A percentile compares a stretch with the other conserved stretches of the same genome.
Evolutionary conservation across 2,888 invertebrate species (phyloP).

Genomic region (Watsonalla binaria): DNA sequence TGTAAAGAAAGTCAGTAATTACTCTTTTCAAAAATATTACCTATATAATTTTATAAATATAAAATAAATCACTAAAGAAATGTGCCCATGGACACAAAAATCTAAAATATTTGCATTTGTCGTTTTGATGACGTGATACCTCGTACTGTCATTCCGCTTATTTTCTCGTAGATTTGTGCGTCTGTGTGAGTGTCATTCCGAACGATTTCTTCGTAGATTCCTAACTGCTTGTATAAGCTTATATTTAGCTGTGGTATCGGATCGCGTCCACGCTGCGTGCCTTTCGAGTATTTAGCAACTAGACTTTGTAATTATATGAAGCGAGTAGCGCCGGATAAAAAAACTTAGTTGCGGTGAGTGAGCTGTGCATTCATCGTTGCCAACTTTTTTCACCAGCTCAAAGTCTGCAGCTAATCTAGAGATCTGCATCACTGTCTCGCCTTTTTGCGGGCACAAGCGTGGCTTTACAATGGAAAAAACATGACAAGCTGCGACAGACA

Average conservation of each 20-base stretch:
- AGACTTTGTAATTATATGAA: conserved; percentile 45
- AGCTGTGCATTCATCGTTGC: conserved; percentile 25
- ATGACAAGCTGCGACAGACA: conserved; percentile 15
- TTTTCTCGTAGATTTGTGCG: no score
- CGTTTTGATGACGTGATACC: no score
- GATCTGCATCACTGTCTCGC: background rate
- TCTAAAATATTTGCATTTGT: no score
- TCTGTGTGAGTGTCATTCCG: no score
- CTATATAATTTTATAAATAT: no score
- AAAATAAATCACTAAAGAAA: no score
- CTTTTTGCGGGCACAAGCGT: background rate
- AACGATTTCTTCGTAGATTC: no score
- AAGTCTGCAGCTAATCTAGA: background rate
- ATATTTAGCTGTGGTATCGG: background rate
- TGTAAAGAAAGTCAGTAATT: no score
- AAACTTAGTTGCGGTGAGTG: conserved; percentile 31
- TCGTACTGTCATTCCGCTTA: no score
- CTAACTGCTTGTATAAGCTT: no score
- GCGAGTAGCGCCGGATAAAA: conserved; percentile 53
- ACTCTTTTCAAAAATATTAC: no score
- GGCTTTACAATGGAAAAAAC: conserved; percentile 5
- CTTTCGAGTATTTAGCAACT: conserved; percentile 31
- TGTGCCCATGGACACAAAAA: no score
- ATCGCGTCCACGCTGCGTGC: conserved; percentile 19
- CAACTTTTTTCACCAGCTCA: background rate